phyloP scores from a whole-genome alignment of 2,113 vertebrate species.

The Centrocercus urophasianus region DNA sequence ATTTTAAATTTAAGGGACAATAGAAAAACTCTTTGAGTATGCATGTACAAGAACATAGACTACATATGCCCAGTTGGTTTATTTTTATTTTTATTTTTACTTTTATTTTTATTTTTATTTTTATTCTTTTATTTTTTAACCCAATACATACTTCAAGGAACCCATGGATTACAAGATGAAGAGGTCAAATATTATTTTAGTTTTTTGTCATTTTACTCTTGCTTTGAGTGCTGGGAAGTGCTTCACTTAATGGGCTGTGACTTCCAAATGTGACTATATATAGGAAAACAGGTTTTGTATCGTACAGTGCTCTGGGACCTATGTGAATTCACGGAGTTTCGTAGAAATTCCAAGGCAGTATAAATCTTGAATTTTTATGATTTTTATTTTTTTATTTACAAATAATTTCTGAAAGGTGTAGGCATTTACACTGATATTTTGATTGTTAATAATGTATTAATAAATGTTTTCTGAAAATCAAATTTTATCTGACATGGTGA shows the following conservation, averaged over 20 bases:
- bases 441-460: neutral
- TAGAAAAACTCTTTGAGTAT: neutral
- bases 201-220: neutral
- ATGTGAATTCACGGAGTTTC: neutral
- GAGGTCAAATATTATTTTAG: neutral
- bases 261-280: neutral
- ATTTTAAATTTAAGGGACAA: neutral
- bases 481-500: neutral
- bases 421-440: neutral
- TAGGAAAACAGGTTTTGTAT: neutral
- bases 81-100: no score
- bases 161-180: neutral
- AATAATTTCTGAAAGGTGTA: neutral
- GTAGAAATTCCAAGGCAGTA: neutral
- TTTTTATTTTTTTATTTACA: neutral
- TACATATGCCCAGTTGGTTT: neutral
- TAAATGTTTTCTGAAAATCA: neutral
- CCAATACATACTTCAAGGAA: neutral
- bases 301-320: neutral
- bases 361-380: neutral
- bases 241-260: neutral
- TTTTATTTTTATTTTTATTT: no score
- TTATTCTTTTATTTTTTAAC: neutral
- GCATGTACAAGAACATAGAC: neutral
- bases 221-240: neutral